These are phyloP conservation scores for Prenolepis imparis DNA, from an alignment of 2,888 invertebrate genomes.

Conservation along the genomic window DNA sequence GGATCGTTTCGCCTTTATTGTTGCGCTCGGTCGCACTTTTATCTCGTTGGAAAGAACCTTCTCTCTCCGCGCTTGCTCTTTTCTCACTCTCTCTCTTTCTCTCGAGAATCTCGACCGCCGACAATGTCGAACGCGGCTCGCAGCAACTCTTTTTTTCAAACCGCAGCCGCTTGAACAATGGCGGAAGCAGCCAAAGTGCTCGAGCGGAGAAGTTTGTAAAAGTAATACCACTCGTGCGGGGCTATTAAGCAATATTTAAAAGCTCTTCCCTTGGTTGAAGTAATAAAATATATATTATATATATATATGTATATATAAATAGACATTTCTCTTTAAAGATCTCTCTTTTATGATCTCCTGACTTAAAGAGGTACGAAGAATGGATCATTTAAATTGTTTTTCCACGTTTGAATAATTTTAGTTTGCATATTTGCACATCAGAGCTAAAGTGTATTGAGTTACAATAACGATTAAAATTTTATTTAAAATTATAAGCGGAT, in stretches of 20 bases:
- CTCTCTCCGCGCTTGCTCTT: constrained; percentile 40
- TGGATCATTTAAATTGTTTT: neutral
- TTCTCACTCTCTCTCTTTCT: constrained; percentile 46
- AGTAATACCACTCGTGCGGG: neutral
- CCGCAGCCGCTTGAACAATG: constrained; percentile 29
- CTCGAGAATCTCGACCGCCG: constrained; percentile 60
- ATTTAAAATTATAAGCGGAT: no score
- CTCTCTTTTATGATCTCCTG: neutral
- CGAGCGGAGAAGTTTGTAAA: neutral
- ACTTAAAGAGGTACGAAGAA: neutral
- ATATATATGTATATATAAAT: neutral
- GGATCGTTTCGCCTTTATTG: constrained; percentile 67
- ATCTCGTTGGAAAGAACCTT: constrained; percentile 37
- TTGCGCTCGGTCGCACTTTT: constrained; percentile 55
- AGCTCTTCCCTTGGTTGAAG: neutral
- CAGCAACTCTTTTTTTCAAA: constrained; percentile 44
- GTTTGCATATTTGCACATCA: neutral
- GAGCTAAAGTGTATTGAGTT: no score
- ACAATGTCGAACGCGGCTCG: constrained; percentile 43
- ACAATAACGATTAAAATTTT: no score
- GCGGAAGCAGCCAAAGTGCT: constrained; percentile 22
- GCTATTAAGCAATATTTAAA: constrained; percentile 27
- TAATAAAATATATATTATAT: neutral
- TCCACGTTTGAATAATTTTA: neutral
- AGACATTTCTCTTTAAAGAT: neutral